Percentiles rank a stretch among this genome's conserved stretches.
Evolutionary conservation across 2,797 vertebrate species (phyloP).

Genomic region (Galagoides demidoff): DNA sequence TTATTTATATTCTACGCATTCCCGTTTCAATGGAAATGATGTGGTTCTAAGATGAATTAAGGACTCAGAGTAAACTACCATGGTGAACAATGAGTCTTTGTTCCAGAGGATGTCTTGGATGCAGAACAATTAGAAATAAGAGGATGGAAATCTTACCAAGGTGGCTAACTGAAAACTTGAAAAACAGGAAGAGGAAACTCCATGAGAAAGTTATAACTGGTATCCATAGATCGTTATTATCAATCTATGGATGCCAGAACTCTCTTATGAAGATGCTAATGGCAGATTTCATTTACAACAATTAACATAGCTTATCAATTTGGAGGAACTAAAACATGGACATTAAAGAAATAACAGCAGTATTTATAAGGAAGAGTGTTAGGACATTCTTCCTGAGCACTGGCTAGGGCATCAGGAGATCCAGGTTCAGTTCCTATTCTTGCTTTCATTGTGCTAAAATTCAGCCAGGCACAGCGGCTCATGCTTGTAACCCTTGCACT

Average conservation of each 20-base stretch:
- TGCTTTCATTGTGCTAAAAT: conserved; percentile 4
- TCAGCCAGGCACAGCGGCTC: neutral
- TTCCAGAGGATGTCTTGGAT: conserved; percentile 69
- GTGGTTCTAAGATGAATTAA: conserved; percentile 58
- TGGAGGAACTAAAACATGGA: conserved; percentile 45
- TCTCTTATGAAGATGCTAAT: neutral
- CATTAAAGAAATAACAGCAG: neutral
- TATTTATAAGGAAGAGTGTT: neutral
- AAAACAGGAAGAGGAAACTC: conserved; percentile 25
- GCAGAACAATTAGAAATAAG: conserved; percentile 67
- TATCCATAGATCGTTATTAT: neutral
- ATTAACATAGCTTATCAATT: neutral
- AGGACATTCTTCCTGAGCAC: neutral
- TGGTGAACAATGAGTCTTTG: conserved; percentile 72
- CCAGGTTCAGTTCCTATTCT: neutral
- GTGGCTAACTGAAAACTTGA: conserved; percentile 34
- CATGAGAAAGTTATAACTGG: neutral
- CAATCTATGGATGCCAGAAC: neutral
- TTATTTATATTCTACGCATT: neutral
- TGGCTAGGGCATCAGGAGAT: neutral
- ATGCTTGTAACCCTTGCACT: no score
- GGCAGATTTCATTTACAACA: conserved; percentile 2
- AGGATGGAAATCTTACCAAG: conserved; percentile 33
- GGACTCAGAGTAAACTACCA: conserved; percentile 64
- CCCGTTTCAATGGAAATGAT: conserved; percentile 43